These are phyloP conservation scores for Dissostichus mawsoni DNA, from an alignment of 2,113 vertebrate species.

Conservation along the genomic window DNA sequence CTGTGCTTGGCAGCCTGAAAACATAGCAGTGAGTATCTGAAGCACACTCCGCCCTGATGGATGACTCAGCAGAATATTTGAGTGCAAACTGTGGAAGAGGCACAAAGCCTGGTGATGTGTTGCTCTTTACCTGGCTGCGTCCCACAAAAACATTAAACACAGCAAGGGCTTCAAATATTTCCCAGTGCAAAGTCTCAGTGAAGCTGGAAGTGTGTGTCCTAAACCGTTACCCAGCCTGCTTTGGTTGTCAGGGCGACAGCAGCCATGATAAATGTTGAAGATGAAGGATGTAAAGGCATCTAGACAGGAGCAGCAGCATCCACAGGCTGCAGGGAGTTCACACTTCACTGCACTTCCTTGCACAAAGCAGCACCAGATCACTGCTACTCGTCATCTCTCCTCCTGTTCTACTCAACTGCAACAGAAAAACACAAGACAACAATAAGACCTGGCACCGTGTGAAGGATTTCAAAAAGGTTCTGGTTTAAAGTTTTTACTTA, in stretches of 20 bases:
- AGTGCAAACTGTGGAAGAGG: not conserved
- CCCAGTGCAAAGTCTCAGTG: constrained; percentile 7
- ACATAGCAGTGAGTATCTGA: constrained; percentile 50
- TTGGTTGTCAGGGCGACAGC: constrained; percentile 22
- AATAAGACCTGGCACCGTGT: not conserved
- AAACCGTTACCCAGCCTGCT: not conserved
- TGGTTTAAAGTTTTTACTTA: constrained; percentile 49
- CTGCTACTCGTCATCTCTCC: constrained; percentile 91
- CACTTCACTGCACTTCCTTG: constrained; percentile 16
- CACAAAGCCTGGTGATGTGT: not conserved
- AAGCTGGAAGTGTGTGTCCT: not conserved
- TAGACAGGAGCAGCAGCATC: constrained; percentile 24
- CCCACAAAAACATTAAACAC: constrained; percentile 30
- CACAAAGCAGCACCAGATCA: constrained; percentile 17
- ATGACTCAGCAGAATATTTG: constrained; percentile 4
- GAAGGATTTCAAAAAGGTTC: fast-evolving
- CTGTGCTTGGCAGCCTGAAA: constrained; percentile 10
- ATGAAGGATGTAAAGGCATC: constrained; percentile 32
- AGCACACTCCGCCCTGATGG: constrained; percentile 8
- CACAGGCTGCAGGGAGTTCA: constrained; percentile 24
- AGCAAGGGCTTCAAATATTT: not conserved
- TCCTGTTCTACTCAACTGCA: constrained; percentile 95
- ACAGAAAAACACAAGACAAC: constrained; percentile 21
- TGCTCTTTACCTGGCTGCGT: not conserved
- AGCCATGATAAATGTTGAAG: not conserved